Conservation (phyloP, 1,140 invertebrate genomes). For the Myzus persicae region DNA sequence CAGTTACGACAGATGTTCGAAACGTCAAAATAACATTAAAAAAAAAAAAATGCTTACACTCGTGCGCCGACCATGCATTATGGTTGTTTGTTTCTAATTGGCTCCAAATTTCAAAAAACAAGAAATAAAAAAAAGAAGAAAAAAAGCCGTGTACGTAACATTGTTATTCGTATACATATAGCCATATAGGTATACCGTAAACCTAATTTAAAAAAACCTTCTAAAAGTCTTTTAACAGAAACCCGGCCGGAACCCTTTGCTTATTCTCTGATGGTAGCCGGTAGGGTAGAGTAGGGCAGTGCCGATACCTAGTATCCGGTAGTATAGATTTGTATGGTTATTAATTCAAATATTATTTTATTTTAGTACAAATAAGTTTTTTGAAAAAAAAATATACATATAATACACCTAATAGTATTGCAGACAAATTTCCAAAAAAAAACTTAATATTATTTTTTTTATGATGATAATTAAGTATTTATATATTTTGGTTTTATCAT, state of each 20-base stretch:
- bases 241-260: background rate
- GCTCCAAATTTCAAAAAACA: background rate
- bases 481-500: too few relatives aligned
- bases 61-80: background rate
- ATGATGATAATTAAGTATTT: too few relatives aligned
- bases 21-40: conserved; percentile 31
- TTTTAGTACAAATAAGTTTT: background rate
- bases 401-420: too few relatives aligned
- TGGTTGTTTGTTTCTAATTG: background rate
- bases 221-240: background rate
- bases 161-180: too few relatives aligned
- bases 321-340: background rate
- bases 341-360: background rate
- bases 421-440: too few relatives aligned
- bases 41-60: background rate
- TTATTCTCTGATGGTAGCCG: background rate
- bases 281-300: too few relatives aligned
- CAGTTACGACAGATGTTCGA: conserved; percentile 16
- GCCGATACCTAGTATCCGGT: too few relatives aligned
- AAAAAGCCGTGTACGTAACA: background rate
- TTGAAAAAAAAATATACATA: too few relatives aligned
- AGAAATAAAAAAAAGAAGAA: background rate
- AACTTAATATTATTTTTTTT: too few relatives aligned
- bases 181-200: background rate
- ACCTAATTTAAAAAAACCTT: background rate